Evolutionary conservation across 2,888 invertebrate species (phyloP), one percentile per base, ranked within the genome.

Genomic region (Hedya salicella): DNA sequence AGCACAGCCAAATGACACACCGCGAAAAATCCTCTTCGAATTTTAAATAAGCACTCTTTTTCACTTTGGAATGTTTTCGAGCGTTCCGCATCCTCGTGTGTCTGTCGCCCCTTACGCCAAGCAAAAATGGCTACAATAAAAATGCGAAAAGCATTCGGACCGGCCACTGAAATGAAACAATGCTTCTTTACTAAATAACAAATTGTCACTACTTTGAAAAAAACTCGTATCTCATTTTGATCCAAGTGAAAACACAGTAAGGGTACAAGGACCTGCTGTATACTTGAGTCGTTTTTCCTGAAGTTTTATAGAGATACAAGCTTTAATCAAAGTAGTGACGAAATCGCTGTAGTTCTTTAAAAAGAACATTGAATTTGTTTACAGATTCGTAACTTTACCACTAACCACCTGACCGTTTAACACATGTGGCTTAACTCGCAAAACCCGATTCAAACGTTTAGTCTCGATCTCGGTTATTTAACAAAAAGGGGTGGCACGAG

Each of bases 141-240:
- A 64, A 61, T 32, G 44, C 46, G 36, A 17, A 16, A 40, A 66
- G 6, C 54, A 48, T 48, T 54, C 53, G 46, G 60, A 48, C 40
- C 65, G 53, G 21, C 66, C 40, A 61, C 60, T 21, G 42, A 54
- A 65, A 61, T 61, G 54, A 66, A 66, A 66, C 66, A 61, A 44
- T 65, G 13, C 61, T 53, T 40, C 36, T 49, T 61, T 36, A 36
- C 54, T 49, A 48, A 65, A 66, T 42, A 46, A 40, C 11, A 64
- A 44, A n/a, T n/a, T n/a, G n/a, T n/a, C n/a, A n/a, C n/a, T n/a
- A n/a, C n/a, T n/a, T n/a, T n/a, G n/a, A n/a, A n/a, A n/a, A n/a
- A n/a, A n/a, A n/a, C n/a, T n/a, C n/a, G n/a, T n/a, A n/a, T n/a
- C n/a, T n/a, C n/a, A n/a, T n/a, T n/a, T n/a, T n/a, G n/a, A n/a